These are phyloP conservation scores for Eurystomus glaucurus DNA, from an alignment of 2,797 vertebrate genomes.

Conservation along the genomic window DNA sequence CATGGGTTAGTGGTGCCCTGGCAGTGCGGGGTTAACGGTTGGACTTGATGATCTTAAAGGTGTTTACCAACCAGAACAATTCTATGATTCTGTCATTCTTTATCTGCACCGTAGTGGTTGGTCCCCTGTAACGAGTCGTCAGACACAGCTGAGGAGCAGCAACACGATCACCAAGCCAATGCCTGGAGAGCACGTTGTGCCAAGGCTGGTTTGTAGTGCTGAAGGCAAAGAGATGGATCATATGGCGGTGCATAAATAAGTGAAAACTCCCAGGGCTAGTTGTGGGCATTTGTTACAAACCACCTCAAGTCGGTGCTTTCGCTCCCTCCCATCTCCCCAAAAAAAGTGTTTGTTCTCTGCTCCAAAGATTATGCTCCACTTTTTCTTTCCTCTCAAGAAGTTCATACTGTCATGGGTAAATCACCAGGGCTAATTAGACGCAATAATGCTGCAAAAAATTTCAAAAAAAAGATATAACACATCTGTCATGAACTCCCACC, in stretches of 20 bases:
- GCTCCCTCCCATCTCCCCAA: background rate
- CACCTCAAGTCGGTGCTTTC: conserved; percentile 41
- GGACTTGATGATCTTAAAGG: background rate
- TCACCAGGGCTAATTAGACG: conserved; percentile 81
- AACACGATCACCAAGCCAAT: conserved; percentile 18
- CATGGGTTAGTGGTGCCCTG: background rate
- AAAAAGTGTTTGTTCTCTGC: conserved; percentile 64
- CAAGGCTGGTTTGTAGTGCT: conserved; percentile 65
- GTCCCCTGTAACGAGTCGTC: conserved; percentile 42
- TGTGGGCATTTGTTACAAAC: conserved; percentile 72
- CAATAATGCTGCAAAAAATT: conserved; percentile 68
- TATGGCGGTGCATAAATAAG: conserved; percentile 77
- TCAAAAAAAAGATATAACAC: conserved; percentile 63
- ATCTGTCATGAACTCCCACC: conserved; percentile 84
- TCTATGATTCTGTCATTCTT: background rate
- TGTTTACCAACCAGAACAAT: background rate
- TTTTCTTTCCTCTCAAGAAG: conserved; percentile 74
- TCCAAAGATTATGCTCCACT: conserved; percentile 70
- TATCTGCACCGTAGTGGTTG: conserved; percentile 4
- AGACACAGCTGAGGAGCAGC: conserved; percentile 58
- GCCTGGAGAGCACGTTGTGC: conserved; percentile 54
- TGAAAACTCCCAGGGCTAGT: conserved; percentile 70
- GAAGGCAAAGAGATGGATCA: conserved; percentile 76
- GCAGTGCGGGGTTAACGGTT: background rate
- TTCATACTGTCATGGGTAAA: conserved; percentile 79